A percentile compares a stretch with the other conserved stretches of the same genome.
These are phyloP conservation scores for Hylaea fasciaria DNA, from an alignment of 2,888 invertebrate species.

Conservation along the genomic window DNA sequence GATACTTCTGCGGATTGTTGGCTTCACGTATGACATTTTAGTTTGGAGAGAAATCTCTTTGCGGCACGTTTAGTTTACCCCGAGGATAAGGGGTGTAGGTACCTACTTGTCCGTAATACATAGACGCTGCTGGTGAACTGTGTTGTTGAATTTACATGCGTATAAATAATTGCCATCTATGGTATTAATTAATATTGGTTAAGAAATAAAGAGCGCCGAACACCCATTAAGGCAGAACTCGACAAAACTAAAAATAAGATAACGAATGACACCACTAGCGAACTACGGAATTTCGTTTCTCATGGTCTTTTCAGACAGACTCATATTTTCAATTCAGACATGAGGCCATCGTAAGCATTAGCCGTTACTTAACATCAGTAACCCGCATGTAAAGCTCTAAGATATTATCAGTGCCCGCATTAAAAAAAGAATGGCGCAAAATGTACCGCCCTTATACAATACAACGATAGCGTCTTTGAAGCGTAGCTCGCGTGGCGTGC, in stretches of 20 bases:
- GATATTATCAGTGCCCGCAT: constrained; percentile 33
- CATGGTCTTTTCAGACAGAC: too few relatives aligned
- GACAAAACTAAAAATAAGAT: too few relatives aligned
- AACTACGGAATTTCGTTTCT: too few relatives aligned
- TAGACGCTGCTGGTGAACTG: constrained; percentile 3
- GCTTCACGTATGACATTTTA: constrained; percentile 69
- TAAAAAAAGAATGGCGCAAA: constrained; percentile 54
- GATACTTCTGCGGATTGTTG: constrained; percentile 70
- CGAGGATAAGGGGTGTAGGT: constrained; percentile 31
- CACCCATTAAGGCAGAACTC: too few relatives aligned
- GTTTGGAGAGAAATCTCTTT: constrained; percentile 66
- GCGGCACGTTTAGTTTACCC: constrained; percentile 51
- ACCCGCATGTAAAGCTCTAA: constrained; percentile 37
- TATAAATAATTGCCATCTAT: constrained; percentile 4
- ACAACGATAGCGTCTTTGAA: constrained; percentile 57
- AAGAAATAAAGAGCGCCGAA: too few relatives aligned
- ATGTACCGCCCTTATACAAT: constrained; percentile 57
- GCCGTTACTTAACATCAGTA: constrained; percentile 26
- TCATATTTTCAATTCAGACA: too few relatives aligned
- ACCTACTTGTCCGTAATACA: constrained; percentile 11
- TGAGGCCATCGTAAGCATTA: constrained; percentile 15
- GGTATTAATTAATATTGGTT: neutral
- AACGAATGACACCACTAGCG: too few relatives aligned
- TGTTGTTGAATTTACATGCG: constrained; percentile 2
- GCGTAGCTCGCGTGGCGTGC: constrained; percentile 60